phyloP scores from a whole-genome alignment of 23 tunicate genomes.

The Aplidium turbinatum region DNA sequence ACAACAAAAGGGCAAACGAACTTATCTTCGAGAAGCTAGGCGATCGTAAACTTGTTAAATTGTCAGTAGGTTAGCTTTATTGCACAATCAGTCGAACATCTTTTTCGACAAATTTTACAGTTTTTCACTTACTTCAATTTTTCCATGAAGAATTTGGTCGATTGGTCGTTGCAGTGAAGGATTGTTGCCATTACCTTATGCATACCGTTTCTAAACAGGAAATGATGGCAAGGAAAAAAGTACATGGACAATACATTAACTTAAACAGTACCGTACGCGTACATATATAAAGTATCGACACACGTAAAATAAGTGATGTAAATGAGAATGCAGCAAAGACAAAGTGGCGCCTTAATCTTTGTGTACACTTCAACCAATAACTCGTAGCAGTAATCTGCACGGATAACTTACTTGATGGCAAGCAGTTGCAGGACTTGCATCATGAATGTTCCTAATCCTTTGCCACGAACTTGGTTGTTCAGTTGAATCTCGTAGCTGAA shows the following conservation, averaged over 20 bases:
- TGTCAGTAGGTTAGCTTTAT: no score
- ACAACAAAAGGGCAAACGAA: no score
- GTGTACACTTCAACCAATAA: no score
- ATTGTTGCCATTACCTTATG: constrained; percentile 83
- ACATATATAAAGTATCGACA: no score
- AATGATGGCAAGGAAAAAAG: neutral
- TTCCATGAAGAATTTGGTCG: constrained; percentile 67
- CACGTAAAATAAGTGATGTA: no score
- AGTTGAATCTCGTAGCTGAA: constrained; percentile 86
- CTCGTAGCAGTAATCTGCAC: no score
- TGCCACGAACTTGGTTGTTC: constrained; percentile 32
- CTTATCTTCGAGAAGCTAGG: no score
- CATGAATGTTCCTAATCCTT: constrained; percentile 83
- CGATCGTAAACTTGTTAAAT: no score
- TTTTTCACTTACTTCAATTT: constrained; percentile 53
- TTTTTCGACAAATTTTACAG: neutral
- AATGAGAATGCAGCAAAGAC: no score
- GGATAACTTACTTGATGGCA: constrained; percentile 75
- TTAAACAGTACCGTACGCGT: no score
- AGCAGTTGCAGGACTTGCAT: constrained; percentile 83
- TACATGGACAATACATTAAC: no score
- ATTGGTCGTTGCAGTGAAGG: constrained; percentile 48
- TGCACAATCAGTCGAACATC: neutral
- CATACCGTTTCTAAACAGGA: constrained; percentile 44
- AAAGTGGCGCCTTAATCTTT: no score